Evolutionary conservation across 2,113 vertebrate species (phyloP).

Genomic region (Sebastes schlegelii): DNA sequence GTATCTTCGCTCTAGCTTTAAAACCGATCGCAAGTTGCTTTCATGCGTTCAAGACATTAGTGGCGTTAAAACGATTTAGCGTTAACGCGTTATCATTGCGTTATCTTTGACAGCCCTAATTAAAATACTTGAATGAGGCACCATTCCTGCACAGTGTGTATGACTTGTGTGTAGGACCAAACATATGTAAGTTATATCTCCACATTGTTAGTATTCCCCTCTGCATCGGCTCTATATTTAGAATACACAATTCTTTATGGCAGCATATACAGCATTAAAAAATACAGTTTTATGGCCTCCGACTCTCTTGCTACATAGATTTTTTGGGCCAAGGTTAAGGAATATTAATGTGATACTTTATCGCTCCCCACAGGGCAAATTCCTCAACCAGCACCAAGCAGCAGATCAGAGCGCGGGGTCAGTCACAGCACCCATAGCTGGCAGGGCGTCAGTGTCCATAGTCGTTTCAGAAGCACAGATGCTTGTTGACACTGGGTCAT

Average conservation of each 20-base stretch:
- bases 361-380: background rate
- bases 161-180: background rate
- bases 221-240: background rate
- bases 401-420: background rate
- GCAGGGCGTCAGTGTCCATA: background rate
- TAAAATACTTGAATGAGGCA: background rate
- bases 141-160: background rate
- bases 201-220: background rate
- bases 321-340: background rate
- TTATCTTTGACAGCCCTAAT: too few species aligned
- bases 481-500: background rate
- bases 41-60: too few species aligned
- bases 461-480: constrained; percentile 15
- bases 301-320: background rate
- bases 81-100: too few species aligned
- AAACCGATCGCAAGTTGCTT: too few species aligned
- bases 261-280: background rate
- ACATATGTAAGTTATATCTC: too few species aligned
- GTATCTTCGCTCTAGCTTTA: too few species aligned
- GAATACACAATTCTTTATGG: background rate
- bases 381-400: background rate
- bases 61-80: too few species aligned
- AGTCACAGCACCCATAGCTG: background rate
- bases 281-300: background rate
- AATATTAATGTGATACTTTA: background rate